These are phyloP conservation scores for Pagetopsis macropterus DNA, from an alignment of 2,797 vertebrate genomes.

Conservation along the genomic window DNA sequence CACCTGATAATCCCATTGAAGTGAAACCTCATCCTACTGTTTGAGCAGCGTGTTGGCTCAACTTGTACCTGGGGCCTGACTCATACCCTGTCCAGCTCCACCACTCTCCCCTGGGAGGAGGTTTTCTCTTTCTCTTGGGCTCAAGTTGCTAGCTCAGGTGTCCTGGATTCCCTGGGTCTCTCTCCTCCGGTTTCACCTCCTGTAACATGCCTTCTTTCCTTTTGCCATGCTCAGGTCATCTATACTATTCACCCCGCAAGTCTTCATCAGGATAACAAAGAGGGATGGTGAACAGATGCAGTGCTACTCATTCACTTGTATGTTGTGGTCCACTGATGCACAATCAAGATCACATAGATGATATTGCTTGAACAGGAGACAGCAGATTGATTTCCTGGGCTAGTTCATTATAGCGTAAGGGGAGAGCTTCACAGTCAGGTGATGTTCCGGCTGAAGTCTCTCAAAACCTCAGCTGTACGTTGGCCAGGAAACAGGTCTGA, in stretches of 20 bases:
- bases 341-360: slow-evolving; percentile 76
- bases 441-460: slow-evolving; percentile 66
- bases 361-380: slow-evolving; percentile 67
- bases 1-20: slow-evolving; percentile 73
- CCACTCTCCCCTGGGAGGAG: slow-evolving; percentile 79
- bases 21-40: slow-evolving; percentile 75
- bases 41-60: slow-evolving; percentile 46
- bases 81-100: slow-evolving; percentile 51
- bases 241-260: slow-evolving; percentile 65
- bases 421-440: slow-evolving; percentile 70
- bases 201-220: slow-evolving; percentile 71
- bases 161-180: slow-evolving; percentile 74
- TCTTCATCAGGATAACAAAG: slow-evolving; percentile 73
- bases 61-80: slow-evolving; percentile 42
- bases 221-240: slow-evolving; percentile 70
- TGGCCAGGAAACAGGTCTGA: slow-evolving; percentile 55
- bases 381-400: slow-evolving; percentile 72
- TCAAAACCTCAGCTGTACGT: slow-evolving; percentile 54
- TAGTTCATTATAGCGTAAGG: slow-evolving; percentile 74
- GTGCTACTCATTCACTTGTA: slow-evolving; percentile 61
- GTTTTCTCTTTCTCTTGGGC: slow-evolving; percentile 78
- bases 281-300: slow-evolving; percentile 65
- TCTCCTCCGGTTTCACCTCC: slow-evolving; percentile 74
- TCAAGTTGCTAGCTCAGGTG: slow-evolving; percentile 77
- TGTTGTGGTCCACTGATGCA: slow-evolving; percentile 70